These are phyloP conservation scores for Ancistrus triradiatus DNA, from an alignment of 2,113 vertebrate species.

Conservation along the genomic window DNA sequence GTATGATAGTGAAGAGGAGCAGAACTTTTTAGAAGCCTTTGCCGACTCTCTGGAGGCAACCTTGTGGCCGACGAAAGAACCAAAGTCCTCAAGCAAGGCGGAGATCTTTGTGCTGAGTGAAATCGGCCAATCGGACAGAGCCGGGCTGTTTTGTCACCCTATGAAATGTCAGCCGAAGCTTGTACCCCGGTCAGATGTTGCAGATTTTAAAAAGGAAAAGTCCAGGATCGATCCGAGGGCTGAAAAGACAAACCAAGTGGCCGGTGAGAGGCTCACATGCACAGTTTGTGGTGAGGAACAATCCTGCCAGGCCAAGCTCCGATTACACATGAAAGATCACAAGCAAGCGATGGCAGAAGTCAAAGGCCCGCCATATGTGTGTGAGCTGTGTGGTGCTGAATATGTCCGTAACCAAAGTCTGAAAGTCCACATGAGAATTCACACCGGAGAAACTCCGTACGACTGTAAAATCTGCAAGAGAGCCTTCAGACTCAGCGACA, in stretches of 20 bases:
- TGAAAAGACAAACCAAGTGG: too few relatives aligned
- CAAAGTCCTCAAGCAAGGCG: not conserved
- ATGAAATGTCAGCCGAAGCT: conserved; percentile 7
- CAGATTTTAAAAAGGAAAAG: not conserved
- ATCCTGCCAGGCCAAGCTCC: not conserved
- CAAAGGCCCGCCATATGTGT: not conserved
- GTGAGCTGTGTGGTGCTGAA: conserved; percentile 16
- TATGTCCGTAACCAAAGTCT: not conserved
- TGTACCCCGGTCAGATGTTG: not conserved
- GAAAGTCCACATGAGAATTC: conserved; percentile 24
- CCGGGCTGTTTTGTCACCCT: not conserved
- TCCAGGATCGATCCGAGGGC: not conserved
- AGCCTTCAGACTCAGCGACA: conserved; percentile 19
- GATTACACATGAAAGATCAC: not conserved
- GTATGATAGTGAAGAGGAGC: not conserved
- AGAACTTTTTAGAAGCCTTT: not conserved
- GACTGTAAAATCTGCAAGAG: conserved; percentile 11
- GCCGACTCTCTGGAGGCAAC: too few relatives aligned
- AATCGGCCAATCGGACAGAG: not conserved
- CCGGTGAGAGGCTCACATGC: not conserved
- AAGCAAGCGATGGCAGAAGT: too few relatives aligned
- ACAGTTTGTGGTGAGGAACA: not conserved
- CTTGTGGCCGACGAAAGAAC: too few relatives aligned
- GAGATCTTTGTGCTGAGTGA: conserved; percentile 6
- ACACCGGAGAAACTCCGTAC: conserved; percentile 24